Percentiles rank a stretch among this genome's conserved stretches.
These are phyloP conservation scores for Rhodeus uyekii DNA, from an alignment of 2,797 vertebrate genomes.

Conservation along the genomic window DNA sequence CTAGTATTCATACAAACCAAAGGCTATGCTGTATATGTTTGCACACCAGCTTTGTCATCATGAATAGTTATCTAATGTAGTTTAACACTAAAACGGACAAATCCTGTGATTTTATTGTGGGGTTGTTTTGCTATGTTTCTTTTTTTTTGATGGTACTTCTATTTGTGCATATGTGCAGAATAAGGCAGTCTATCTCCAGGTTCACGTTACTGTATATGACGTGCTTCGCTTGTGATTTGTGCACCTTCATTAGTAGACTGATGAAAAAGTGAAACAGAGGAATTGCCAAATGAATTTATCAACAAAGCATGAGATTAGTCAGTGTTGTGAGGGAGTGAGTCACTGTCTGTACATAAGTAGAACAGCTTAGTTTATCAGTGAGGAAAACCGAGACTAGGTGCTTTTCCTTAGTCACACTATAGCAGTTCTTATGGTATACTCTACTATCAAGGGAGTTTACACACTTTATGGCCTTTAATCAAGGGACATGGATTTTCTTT, in stretches of 20 bases:
- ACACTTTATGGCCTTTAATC: slow-evolving; percentile 6
- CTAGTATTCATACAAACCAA: slow-evolving; percentile 56
- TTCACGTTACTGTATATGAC: slow-evolving; percentile 10
- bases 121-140: slow-evolving; percentile 17
- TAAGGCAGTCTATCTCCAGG: slow-evolving; percentile 1
- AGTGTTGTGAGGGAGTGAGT: slow-evolving; percentile 20
- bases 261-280: slow-evolving; percentile 6
- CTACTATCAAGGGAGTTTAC: background rate
- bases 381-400: background rate
- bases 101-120: slow-evolving; percentile 39
- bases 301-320: slow-evolving; percentile 6
- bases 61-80: slow-evolving; percentile 55
- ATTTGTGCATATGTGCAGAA: slow-evolving; percentile 27
- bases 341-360: background rate
- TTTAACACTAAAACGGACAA: slow-evolving; percentile 62
- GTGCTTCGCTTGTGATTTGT: slow-evolving; percentile 20
- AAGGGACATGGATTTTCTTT: background rate
- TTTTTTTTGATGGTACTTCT: slow-evolving; percentile 44
- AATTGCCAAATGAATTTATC: slow-evolving; percentile 15
- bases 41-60: slow-evolving; percentile 53
- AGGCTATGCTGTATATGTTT: slow-evolving; percentile 56
- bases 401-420: background rate
- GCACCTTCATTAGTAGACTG: slow-evolving; percentile 28
- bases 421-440: slow-evolving; percentile 11
- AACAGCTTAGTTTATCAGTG: background rate